A percentile compares a stretch with the other conserved stretches of the same genome.
Conservation (phyloP, 1,140 invertebrate species). For the Zaprionus kolodkinae region DNA sequence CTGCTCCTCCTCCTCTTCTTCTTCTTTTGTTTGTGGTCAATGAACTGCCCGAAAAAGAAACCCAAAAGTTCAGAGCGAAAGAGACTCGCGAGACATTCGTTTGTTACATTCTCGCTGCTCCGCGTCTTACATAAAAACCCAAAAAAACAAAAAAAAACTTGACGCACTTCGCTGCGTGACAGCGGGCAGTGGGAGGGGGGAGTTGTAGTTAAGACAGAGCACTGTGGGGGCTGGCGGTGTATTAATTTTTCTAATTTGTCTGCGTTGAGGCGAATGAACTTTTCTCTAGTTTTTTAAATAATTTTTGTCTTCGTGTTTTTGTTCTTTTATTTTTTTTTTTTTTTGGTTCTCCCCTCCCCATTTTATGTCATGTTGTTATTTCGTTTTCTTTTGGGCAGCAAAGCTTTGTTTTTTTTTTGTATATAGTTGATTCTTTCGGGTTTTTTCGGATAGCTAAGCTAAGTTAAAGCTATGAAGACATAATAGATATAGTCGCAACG, state of each 20-base stretch:
- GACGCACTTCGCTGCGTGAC: conserved; percentile 65
- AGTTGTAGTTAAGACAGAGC: neutral
- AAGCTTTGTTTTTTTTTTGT: conserved; percentile 52
- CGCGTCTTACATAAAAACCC: conserved; percentile 67
- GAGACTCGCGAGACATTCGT: conserved; percentile 43
- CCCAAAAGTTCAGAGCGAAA: conserved; percentile 67
- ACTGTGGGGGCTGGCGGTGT: conserved; percentile 57
- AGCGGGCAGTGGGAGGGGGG: neutral
- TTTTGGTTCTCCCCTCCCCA: conserved; percentile 37
- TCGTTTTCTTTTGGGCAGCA: conserved; percentile 71
- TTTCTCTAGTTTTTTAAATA: conserved; percentile 58
- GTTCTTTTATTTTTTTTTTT: conserved; percentile 60
- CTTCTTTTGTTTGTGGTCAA: conserved; percentile 66
- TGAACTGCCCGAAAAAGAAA: conserved; percentile 77
- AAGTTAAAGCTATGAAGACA: conserved; percentile 75
- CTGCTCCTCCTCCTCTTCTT: neutral
- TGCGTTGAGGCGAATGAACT: conserved; percentile 77
- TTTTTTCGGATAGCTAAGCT: conserved; percentile 27
- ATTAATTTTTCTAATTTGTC: conserved; percentile 83
- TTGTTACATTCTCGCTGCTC: conserved; percentile 73
- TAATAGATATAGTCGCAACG: conserved; percentile 74
- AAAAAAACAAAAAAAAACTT: conserved; percentile 47
- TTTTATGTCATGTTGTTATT: conserved; percentile 80
- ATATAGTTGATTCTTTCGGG: conserved; percentile 4
- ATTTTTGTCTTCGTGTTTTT: conserved; percentile 35